Base-by-base conservation (phyloP, 2,113 vertebrate species). In the Pomatorhinus ruficollis region DNA sequence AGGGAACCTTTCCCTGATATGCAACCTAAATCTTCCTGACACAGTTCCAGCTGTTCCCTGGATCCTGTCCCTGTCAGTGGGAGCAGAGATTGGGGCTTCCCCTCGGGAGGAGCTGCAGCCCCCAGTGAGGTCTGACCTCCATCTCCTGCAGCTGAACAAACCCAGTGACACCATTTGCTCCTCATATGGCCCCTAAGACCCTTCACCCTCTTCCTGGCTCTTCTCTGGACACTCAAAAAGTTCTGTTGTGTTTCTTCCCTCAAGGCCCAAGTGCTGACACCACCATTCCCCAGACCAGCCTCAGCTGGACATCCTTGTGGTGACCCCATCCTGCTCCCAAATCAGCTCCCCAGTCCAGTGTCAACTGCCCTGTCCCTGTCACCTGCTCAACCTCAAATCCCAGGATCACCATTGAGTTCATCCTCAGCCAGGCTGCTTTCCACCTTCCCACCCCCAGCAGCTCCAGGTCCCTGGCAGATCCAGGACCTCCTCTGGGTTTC, bases 201-300 rank as follows among this genome's bases (percentile, higher is more conserved):
- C 45, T 66, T 75, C 61, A 30, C 28, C 6, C 10, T 75, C 53
- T 53, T 45, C 45, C 28, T 60, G n/a, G 7, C 13, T 33, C 24
- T 59, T 50, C 44, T 59, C 24, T 60, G 61, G 23, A n/a, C 6
- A 14, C n/a, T 66, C 10, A 45, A 4, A 66, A 60, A n/a, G 6
- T 66, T 75, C 50, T n/a, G 3, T 8, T 7, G 19, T 22, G 5
- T 22, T 56, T 72, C 39, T 68, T 31, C 14, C 23, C 20, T 9
- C 21, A 20, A 7, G 1, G 5, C 16, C 21, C 1, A 2, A 14
- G 39, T 10, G 1, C 40, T 35, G 70, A 21, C 19, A n/a, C 6
- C 54, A 10, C 11, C 37, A 39, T 4, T 52, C 19, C 40, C 14
- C 22, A 37, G 61, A 16, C 24, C 33, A 37, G 10, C 71, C 39